Evolutionary conservation across 2,113 vertebrate genomes (phyloP).

Genomic region (Corvus hawaiiensis): DNA sequence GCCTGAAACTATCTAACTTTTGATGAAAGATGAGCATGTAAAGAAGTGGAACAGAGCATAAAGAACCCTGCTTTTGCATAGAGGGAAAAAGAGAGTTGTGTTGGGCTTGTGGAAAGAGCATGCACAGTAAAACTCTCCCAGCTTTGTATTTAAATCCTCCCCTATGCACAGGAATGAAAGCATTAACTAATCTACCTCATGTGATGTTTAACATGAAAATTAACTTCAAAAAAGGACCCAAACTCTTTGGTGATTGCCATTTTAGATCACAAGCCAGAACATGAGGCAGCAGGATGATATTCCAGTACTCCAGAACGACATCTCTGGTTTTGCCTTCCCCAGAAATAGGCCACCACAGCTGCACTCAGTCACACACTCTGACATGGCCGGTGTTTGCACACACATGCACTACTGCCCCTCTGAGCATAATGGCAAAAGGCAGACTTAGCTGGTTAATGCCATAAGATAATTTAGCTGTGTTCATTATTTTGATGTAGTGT

Average conservation of each 20-base stretch:
- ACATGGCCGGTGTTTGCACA: background rate
- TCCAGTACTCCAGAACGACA: background rate
- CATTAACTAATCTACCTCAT: background rate
- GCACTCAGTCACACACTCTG: background rate
- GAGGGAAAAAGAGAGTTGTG: background rate
- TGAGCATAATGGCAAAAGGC: background rate
- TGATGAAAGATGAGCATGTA: background rate
- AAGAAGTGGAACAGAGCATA: background rate
- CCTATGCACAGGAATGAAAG: background rate
- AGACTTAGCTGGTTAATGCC: background rate
- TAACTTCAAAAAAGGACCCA: background rate
- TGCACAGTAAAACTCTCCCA: background rate
- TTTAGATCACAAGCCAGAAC: background rate
- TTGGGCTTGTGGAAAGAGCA: background rate
- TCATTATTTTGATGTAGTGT: background rate
- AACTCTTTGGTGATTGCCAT: background rate
- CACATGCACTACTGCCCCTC: background rate
- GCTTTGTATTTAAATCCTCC: fast-evolving
- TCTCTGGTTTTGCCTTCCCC: background rate
- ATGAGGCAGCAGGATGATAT: background rate
- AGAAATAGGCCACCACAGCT: background rate
- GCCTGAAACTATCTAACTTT: background rate
- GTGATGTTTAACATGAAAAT: background rate
- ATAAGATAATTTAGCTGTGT: background rate
- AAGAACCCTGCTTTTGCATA: background rate